phyloP scores from a whole-genome alignment of 2,797 vertebrate genomes.

The Tamandua tetradactyla region DNA sequence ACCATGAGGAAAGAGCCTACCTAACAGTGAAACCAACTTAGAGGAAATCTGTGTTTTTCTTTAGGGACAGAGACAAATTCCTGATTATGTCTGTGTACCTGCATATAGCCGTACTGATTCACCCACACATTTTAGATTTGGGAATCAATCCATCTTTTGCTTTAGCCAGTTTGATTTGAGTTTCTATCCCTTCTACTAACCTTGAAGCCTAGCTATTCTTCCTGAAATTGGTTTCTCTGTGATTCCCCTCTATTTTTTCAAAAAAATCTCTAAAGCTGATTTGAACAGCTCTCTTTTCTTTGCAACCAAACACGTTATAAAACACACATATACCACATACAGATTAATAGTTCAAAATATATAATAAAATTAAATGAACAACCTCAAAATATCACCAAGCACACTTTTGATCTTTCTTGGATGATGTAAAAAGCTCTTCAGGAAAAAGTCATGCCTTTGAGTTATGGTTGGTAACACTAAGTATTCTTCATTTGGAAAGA shows the following conservation, averaged over 20 bases:
- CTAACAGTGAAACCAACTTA: neutral
- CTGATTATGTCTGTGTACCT: neutral
- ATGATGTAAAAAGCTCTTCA: neutral
- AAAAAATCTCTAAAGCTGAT: conserved; percentile 5
- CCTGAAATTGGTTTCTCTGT: neutral
- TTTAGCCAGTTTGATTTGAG: neutral
- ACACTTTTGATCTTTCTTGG: neutral
- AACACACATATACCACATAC: neutral
- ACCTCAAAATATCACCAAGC: neutral
- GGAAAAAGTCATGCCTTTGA: neutral
- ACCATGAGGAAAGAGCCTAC: neutral
- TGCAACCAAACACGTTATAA: neutral
- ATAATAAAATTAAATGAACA: neutral
- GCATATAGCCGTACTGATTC: neutral
- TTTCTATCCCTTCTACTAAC: neutral
- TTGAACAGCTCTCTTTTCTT: neutral
- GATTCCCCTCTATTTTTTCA: neutral
- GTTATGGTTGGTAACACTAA: neutral
- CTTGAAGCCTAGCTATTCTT: neutral
- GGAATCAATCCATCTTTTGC: neutral
- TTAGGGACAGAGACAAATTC: neutral
- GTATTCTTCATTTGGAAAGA: neutral
- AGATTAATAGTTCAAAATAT: neutral
- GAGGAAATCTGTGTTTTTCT: neutral
- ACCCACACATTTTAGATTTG: neutral